Evolutionary conservation across 2,888 invertebrate species (phyloP), one percentile per base, ranked within the genome.

Genomic region (Crepidodera aurea): DNA sequence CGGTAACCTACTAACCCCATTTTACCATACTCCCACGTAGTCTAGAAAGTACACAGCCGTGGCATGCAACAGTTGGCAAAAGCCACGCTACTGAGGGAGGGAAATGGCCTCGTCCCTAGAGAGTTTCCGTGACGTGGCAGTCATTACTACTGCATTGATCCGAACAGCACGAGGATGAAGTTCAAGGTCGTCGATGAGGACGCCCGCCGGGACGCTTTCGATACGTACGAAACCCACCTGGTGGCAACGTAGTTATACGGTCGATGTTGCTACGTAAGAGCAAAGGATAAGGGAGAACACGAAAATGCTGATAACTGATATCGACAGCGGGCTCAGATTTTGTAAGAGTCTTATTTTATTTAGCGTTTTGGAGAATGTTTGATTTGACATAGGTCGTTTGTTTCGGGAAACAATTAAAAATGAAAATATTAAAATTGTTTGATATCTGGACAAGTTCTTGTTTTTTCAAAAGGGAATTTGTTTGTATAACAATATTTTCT

Each of bases 91-190:
- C 39, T 6, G 18, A 13, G 42, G 40, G 10, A 37, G 34, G 12
- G 51, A 27, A 61, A 40, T 51, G 60, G 46, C 57, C 60, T 62
- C 60, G 65, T 55, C 15, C 61, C 44, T 29, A 13, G 55, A 44
- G 54, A 27, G 60, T 22, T 19, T 42, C 53, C 40, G 56, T 66
- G 62, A 64, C 66, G 66, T 63, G 59, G 32, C 62, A 64, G 67
- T 67, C 67, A 60, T 67, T 67, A 64, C 67, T 64, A 50, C 54
- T 57, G 32, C 39, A 67, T 67, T 62, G 67, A 67, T 62, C 64
- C 7, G 7, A 34, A 8, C 44, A 44, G 57, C 60, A 60, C 62
- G 65, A 65, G 67, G 62, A 62, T 40, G 60, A 64, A 56, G 67
- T 63, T 67, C 64, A 67, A 67, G 67, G 67, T 56, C 65, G 42